These are phyloP conservation scores for Eupithecia vulgata DNA, from an alignment of 2,888 invertebrate species.

Conservation along the genomic window DNA sequence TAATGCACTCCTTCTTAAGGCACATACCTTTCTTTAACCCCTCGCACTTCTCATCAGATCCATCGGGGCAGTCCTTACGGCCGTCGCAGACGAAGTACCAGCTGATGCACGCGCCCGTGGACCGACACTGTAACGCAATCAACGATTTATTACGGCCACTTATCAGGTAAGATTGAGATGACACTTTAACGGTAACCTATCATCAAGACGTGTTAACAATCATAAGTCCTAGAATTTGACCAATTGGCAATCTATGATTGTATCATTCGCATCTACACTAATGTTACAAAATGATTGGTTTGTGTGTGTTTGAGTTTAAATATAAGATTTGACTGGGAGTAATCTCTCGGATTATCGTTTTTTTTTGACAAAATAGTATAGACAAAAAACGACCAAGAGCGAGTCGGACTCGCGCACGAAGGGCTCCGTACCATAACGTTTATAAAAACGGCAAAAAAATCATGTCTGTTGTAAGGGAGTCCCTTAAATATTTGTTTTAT, in stretches of 20 bases:
- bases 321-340: background rate
- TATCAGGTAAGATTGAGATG: slow-evolving; percentile 10
- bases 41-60: slow-evolving; percentile 93
- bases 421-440: too few relatives aligned
- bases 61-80: slow-evolving; percentile 92
- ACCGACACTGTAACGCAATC: slow-evolving; percentile 86
- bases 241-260: background rate
- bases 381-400: too few relatives aligned
- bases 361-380: background rate
- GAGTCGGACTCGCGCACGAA: too few relatives aligned
- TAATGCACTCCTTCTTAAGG: background rate
- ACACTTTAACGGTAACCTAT: slow-evolving; percentile 15
- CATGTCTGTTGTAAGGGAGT: background rate
- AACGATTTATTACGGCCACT: slow-evolving; percentile 10
- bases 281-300: background rate
- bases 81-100: slow-evolving; percentile 97
- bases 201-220: background rate
- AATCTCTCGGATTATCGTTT: background rate
- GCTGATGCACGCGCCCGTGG: slow-evolving; percentile 93
- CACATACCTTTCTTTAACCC: slow-evolving; percentile 81
- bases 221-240: background rate
- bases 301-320: background rate
- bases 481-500: too few relatives aligned
- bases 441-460: too few relatives aligned
- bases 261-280: background rate